Base-by-base conservation (phyloP, 2,888 invertebrate species). In the Perizoma flavofasciatum region DNA sequence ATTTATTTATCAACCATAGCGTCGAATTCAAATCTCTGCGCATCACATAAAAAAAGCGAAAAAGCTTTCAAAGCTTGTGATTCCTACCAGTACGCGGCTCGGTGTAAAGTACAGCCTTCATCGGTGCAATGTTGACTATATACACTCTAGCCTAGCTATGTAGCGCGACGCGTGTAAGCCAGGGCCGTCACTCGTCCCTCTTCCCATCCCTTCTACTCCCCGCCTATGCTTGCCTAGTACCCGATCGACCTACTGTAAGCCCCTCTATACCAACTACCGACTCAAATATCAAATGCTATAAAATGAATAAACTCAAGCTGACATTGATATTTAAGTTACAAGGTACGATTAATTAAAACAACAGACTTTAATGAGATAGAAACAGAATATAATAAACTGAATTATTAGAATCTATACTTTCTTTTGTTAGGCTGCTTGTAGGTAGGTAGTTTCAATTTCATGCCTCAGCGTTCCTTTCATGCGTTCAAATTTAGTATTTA, bases 31-130 rank as follows among this genome's bases (percentile, higher is more conserved):
- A 84, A 86, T 87, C 82, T 82, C 82, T 75, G 1, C 79, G 35
- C 79, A 88, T 89, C 85, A 88, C 22, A 22, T 22, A 22, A 22
- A 22, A 3, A 22, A 22, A 85, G 83, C 85, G 88, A 86, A 86
- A 82, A 84, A 22, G 22, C 22, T 22, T 78, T 85, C 82, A 84
- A 85, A 85, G 86, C 84, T 22, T 77, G 77, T 80, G 81, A 79
- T 77, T 81, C 69, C 76, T 76, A 75, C 74, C 69, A 75, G 77
- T 72, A 76, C 70, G 68, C 66, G 62, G 69, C 60, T 65, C 70
- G 75, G 77, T 86, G 87, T 88, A 87, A 86, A 82, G 79, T 75
- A 81, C 82, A 85, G 80, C 88, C 86, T 86, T 88, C 87, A 71
- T 73, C 77, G 75, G 79, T 83, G 84, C 86, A 83, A 72, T 86